A percentile compares a stretch with the other conserved stretches of the same genome.
phyloP scores from a whole-genome alignment of 2,113 vertebrate species.

The Periophthalmus modestus region DNA sequence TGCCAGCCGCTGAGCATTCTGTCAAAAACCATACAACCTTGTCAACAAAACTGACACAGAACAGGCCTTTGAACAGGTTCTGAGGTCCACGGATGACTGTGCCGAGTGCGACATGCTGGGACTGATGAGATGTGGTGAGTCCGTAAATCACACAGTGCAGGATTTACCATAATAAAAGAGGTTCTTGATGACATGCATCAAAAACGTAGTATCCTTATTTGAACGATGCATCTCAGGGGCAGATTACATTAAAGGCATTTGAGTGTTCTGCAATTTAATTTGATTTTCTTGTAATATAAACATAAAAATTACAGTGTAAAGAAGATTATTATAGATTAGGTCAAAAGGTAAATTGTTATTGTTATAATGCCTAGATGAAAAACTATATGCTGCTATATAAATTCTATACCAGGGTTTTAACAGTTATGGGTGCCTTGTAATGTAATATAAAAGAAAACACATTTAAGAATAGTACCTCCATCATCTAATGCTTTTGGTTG shows the following conservation, averaged over 20 bases:
- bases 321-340: not conserved
- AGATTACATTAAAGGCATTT: conserved; percentile 70
- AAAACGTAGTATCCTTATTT: conserved; percentile 34
- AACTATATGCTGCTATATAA: too few species aligned
- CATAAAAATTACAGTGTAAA: not conserved
- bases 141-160: conserved; percentile 48
- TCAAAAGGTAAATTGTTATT: not conserved
- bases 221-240: not conserved
- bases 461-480: not conserved
- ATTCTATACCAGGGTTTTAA: too few species aligned
- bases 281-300: not conserved
- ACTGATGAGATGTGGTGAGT: conserved; percentile 39
- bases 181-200: conserved; percentile 52
- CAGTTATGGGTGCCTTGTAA: too few species aligned
- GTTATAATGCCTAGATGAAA: not conserved
- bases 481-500: not conserved
- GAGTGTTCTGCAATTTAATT: not conserved
- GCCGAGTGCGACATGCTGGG: conserved; percentile 52
- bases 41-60: conserved; percentile 10
- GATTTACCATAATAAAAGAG: conserved; percentile 43
- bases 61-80: not conserved
- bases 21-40: conserved; percentile 46
- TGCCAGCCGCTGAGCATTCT: conserved; percentile 87
- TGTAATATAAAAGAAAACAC: not conserved
- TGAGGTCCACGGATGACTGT: not conserved